These are phyloP conservation scores for Notocelia uddmanniana DNA, from an alignment of 2,888 invertebrate species.

Conservation along the genomic window DNA sequence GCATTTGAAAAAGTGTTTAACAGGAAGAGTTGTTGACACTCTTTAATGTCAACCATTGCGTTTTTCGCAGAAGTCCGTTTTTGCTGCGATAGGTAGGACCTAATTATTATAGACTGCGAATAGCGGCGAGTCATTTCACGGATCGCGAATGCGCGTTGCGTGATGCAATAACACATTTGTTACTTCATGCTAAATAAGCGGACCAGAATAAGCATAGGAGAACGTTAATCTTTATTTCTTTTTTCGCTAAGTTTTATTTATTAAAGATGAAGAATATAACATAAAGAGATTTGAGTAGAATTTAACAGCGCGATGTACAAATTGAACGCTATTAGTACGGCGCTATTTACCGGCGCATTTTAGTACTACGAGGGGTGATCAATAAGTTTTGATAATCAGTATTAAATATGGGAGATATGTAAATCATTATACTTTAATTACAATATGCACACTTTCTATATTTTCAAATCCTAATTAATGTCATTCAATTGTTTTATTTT, in stretches of 20 bases:
- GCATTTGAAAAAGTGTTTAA: neutral
- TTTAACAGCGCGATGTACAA: no score
- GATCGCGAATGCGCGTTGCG: slow-evolving; percentile 15
- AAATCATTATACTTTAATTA: no score
- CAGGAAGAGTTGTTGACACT: neutral
- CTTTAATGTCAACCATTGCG: slow-evolving; percentile 14
- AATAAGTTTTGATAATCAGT: no score
- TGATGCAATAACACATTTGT: slow-evolving; percentile 31
- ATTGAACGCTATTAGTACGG: no score
- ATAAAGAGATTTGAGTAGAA: no score
- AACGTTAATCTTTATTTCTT: slow-evolving; percentile 13
- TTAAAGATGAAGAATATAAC: neutral
- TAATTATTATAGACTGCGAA: slow-evolving; percentile 37
- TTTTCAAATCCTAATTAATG: no score
- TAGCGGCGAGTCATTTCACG: slow-evolving; percentile 32
- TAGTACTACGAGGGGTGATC: no score
- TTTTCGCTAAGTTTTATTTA: neutral
- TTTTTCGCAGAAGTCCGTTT: slow-evolving; percentile 16
- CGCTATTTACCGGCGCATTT: no score
- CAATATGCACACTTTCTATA: no score
- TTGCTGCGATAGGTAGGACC: slow-evolving; percentile 14
- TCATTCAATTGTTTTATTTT: no score
- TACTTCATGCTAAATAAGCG: slow-evolving; percentile 28
- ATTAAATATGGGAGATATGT: no score
- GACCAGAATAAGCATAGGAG: neutral